Percentiles rank a stretch among this genome's conserved stretches.
Conservation (phyloP, 1,140 invertebrate species). For the Drosophila lacteicornis region DNA sequence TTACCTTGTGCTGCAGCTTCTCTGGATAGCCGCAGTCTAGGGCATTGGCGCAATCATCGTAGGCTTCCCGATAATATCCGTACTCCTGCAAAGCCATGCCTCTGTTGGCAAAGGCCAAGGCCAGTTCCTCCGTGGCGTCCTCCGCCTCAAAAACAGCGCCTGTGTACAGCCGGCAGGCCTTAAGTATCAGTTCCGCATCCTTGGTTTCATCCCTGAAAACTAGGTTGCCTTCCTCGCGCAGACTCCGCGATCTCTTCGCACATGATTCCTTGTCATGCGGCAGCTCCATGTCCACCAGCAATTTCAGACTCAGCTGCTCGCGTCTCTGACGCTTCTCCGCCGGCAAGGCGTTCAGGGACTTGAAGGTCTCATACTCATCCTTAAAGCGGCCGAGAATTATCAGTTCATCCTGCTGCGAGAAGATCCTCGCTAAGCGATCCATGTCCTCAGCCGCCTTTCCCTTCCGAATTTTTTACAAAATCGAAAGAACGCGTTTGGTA, state of each 20-base stretch:
- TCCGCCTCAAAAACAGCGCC: slow-evolving; percentile 62
- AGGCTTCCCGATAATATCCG: slow-evolving; percentile 70
- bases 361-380: slow-evolving; percentile 60
- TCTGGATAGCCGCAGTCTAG: slow-evolving; percentile 68
- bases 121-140: slow-evolving; percentile 33
- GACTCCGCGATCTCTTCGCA: slow-evolving; percentile 2
- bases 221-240: slow-evolving; percentile 61
- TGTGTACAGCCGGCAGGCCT: slow-evolving; percentile 61
- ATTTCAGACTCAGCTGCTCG: slow-evolving; percentile 14
- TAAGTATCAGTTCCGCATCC: slow-evolving; percentile 36
- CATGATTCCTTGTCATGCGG: slow-evolving; percentile 6
- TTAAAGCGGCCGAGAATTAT: slow-evolving; percentile 25
- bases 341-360: slow-evolving; percentile 28
- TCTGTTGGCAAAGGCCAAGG: slow-evolving; percentile 68
- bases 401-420: slow-evolving; percentile 36
- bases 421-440: slow-evolving; percentile 33
- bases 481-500: neutral
- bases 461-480: slow-evolving; percentile 8
- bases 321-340: neutral
- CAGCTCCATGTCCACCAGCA: slow-evolving; percentile 33
- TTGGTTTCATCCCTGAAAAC: slow-evolving; percentile 27
- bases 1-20: slow-evolving; percentile 60
- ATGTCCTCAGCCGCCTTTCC: slow-evolving; percentile 8
- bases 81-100: slow-evolving; percentile 73
- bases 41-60: slow-evolving; percentile 73